Conservation (phyloP, 2,888 invertebrate species). For the Zygogramma bicolorata region DNA sequence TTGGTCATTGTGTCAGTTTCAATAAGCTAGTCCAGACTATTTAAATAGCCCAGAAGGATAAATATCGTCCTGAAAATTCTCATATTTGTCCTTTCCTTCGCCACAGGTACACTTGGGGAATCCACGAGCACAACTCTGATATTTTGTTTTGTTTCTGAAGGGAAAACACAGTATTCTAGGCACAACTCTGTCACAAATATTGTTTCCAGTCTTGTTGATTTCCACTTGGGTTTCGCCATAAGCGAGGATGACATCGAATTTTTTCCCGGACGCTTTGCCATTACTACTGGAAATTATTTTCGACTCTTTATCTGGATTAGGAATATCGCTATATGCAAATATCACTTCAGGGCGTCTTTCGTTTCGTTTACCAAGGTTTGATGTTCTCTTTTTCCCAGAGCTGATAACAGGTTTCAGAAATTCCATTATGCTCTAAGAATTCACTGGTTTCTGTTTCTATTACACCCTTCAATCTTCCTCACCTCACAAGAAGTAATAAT, state of each 20-base stretch:
- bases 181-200: neutral
- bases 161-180: neutral
- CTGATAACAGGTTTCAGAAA: too few species aligned
- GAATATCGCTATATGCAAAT: neutral
- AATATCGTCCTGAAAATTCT: neutral
- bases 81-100: neutral
- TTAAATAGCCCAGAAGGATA: neutral
- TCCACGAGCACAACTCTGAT: neutral
- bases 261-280: too few species aligned
- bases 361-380: too few species aligned
- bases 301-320: neutral
- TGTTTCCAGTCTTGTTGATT: neutral
- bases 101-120: neutral
- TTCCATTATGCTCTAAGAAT: too few species aligned
- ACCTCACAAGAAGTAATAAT: too few species aligned
- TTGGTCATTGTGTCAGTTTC: too few species aligned
- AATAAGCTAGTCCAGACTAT: neutral
- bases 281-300: too few species aligned
- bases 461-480: too few species aligned
- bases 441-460: too few species aligned
- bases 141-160: neutral
- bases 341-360: neutral
- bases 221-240: neutral
- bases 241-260: neutral
- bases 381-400: too few species aligned